Base-by-base conservation (phyloP, 2,797 vertebrate species). In the Glossophaga mutica region DNA sequence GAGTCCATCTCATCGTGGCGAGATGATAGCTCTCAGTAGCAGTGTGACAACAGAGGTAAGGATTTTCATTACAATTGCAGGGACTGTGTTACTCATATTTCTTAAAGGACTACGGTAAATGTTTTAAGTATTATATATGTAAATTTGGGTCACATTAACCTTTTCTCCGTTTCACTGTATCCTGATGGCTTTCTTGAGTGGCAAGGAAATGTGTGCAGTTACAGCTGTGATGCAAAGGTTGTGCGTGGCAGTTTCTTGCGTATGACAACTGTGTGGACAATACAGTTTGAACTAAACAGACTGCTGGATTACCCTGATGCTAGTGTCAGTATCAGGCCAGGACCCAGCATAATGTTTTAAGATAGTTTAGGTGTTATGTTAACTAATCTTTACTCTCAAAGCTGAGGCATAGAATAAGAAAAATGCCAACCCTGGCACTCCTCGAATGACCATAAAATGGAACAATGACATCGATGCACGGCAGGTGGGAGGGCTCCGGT, bases 11-110 rank as follows among this genome's bases (percentile, higher is more conserved):
- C 85, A n/a, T n/a, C n/a, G n/a, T n/a, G n/a, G n/a, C n/a, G n/a
- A n/a, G n/a, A n/a, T n/a, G n/a, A 82, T 78, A 16, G 26, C 32
- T 96, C 70, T 83, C 93, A 92, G 50, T 18, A 95, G 59, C 37
- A 81, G 7, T 44, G 15, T 57, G 71, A 57, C 32, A 48, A 57
- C 15, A 22, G 42, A 18, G 59, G 55, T 44, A 29, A 12, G 8
- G 19, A 26, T 37, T 81, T 70, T 52, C 70, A 87, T 88, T 70
- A 86, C 44, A 52, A 50, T 10, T 67, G 14, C 6, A 82, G 68
- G 34, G 24, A 68, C n/a, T 46, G 24, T 26, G 15, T 22, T 82
- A 55, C 34, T 85, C 50, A 82, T 46, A 5, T 62, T 62, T 91
- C 34, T 59, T 95, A 46, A 74, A 91, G 8, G 39, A 34, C 48